Percentiles rank a stretch among this genome's conserved stretches.
phyloP scores from a whole-genome alignment of 2,113 vertebrate genomes.

The Sander lucioperca region DNA sequence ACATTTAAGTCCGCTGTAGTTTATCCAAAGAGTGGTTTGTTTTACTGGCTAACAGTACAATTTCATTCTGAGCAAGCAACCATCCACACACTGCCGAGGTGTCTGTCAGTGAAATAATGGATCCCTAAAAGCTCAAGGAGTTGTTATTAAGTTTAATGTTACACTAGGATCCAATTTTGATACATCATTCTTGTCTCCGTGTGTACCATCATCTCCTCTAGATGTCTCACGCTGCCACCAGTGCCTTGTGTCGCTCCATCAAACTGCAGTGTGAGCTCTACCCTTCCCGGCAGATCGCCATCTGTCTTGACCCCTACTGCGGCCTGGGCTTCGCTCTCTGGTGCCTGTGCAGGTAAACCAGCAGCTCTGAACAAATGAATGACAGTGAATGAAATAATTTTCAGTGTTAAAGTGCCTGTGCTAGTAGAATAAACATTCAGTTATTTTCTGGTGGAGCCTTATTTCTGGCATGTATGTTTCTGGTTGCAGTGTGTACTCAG shows the following conservation, averaged over 20 bases:
- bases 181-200: not conserved
- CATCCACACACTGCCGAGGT: not conserved
- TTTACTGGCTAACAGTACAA: not conserved
- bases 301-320: slow-evolving; percentile 97
- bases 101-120: not conserved
- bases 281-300: slow-evolving; percentile 95
- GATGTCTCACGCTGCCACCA: slow-evolving; percentile 97
- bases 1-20: not conserved
- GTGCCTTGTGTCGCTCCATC: slow-evolving; percentile 97
- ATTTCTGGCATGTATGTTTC: not conserved
- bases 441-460: not conserved
- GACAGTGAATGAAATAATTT: not conserved
- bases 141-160: not conserved
- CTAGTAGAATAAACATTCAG: not conserved
- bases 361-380: not conserved
- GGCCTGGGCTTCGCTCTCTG: slow-evolving; percentile 97
- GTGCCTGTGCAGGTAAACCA: slow-evolving; percentile 95
- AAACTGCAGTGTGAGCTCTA: slow-evolving; percentile 98
- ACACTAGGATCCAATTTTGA: not conserved
- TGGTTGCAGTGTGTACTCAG: slow-evolving; percentile 86
- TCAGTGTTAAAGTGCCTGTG: not conserved
- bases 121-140: not conserved
- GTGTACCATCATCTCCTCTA: slow-evolving; percentile 60
- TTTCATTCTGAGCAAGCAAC: not conserved
- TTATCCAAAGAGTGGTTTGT: not conserved